Percentiles rank a stretch among this genome's conserved stretches.
Conservation (phyloP, 2,797 vertebrate species). For the Okamejei kenojei region DNA sequence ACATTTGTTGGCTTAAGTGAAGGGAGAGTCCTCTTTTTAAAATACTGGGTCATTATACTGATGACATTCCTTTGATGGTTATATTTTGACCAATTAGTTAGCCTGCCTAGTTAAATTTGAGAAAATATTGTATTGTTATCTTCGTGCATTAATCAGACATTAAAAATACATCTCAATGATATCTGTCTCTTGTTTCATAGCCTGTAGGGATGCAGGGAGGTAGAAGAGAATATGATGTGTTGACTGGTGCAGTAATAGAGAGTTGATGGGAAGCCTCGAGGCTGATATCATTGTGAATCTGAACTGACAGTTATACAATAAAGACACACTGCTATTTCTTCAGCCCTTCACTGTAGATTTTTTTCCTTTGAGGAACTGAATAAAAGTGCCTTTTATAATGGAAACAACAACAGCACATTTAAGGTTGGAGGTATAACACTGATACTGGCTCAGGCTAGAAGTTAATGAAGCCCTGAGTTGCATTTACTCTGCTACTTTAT, state of each 20-base stretch:
- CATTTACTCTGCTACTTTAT: neutral
- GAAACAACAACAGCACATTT: neutral
- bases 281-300: conserved; percentile 18
- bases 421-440: neutral
- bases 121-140: neutral
- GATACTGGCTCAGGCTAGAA: neutral
- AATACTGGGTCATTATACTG: neutral
- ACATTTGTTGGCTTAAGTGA: neutral
- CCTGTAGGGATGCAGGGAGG: conserved; percentile 9
- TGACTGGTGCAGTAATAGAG: conserved; percentile 14
- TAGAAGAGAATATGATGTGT: conserved; percentile 17
- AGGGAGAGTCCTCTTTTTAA: neutral
- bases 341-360: neutral
- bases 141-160: neutral
- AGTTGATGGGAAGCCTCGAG: conserved; percentile 26
- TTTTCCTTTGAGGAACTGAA: conserved; percentile 6
- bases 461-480: neutral
- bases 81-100: neutral
- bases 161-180: conserved; percentile 18
- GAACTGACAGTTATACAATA: conserved; percentile 22
- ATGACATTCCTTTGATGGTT: neutral
- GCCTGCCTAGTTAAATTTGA: neutral
- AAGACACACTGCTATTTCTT: conserved; percentile 16
- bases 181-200: neutral
- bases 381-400: conserved; percentile 22